Conservation (phyloP, 2,888 invertebrate genomes). For the Eurytoma californica region DNA sequence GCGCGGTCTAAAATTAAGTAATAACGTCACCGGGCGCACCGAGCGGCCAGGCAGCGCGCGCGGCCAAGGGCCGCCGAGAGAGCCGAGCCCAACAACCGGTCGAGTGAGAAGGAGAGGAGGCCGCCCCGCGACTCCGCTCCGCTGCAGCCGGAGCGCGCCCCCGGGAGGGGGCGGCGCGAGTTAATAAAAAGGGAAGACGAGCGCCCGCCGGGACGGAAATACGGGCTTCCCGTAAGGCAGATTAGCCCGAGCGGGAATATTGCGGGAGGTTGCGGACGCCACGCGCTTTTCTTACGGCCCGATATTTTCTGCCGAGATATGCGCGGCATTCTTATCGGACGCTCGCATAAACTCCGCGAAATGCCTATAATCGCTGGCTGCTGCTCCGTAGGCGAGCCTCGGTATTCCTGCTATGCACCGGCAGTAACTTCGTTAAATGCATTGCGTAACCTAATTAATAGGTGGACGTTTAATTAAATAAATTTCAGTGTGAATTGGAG, state of each 20-base stretch:
- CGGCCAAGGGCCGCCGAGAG: neutral
- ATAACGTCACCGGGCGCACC: slow-evolving; percentile 60
- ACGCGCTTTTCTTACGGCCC: neutral
- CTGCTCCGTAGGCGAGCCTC: no score
- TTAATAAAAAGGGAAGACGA: slow-evolving; percentile 25
- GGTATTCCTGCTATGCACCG: no score
- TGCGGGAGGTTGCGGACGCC: neutral
- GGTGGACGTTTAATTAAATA: no score
- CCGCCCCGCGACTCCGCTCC: neutral
- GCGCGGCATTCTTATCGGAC: no score
- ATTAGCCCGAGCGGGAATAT: neutral
- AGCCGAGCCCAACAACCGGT: slow-evolving; percentile 27
- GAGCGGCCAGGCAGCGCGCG: slow-evolving; percentile 2
- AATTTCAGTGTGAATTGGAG: no score
- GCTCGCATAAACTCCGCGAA: no score
- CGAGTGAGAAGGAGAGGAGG: slow-evolving; percentile 43
- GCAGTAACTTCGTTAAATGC: no score
- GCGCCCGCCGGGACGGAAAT: slow-evolving; percentile 8
- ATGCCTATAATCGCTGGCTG: no score
- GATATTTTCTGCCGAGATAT: neutral
- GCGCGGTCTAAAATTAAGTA: slow-evolving; percentile 64
- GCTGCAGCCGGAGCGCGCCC: neutral
- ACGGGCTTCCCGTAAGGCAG: neutral
- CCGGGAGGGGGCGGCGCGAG: neutral
- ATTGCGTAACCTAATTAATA: no score